Conservation (phyloP, 2,888 invertebrate species). For the Azorinus chamasolen region DNA sequence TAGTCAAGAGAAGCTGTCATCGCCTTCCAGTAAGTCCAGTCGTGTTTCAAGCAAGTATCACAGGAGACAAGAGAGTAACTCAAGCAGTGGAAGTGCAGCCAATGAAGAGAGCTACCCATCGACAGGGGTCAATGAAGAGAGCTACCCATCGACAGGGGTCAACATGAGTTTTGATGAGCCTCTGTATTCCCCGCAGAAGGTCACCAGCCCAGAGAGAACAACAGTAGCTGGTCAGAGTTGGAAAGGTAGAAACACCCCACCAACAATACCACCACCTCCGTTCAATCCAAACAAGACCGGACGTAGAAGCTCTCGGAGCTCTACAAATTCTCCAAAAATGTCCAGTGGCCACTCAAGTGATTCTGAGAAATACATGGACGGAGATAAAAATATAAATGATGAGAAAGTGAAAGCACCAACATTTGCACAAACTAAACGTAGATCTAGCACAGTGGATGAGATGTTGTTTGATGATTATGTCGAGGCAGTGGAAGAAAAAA, state of each 20-base stretch:
- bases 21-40: not conserved
- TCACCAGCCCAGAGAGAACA: conserved; percentile 42
- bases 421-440: conserved; percentile 72
- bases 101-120: conserved; percentile 57
- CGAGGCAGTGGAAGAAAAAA: conserved; percentile 62
- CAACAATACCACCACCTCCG: conserved; percentile 58
- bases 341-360: conserved; percentile 64
- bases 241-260: conserved; percentile 57
- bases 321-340: conserved; percentile 53
- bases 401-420: conserved; percentile 67
- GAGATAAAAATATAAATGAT: conserved; percentile 26
- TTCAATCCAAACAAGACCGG: conserved; percentile 55
- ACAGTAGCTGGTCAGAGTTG: conserved; percentile 43
- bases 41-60: not conserved
- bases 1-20: conserved; percentile 15
- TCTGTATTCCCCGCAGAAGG: conserved; percentile 68
- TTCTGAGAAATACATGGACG: conserved; percentile 52
- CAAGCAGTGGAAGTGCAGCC: conserved; percentile 42
- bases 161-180: conserved; percentile 83
- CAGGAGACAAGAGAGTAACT: conserved; percentile 40
- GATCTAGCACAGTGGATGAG: conserved; percentile 83
- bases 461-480: conserved; percentile 83
- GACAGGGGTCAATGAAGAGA: conserved; percentile 59
- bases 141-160: conserved; percentile 41
- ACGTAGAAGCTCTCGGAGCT: conserved; percentile 37